phyloP scores from a whole-genome alignment of 2,888 invertebrate species.

The Pycnomerus fuliginosus region DNA sequence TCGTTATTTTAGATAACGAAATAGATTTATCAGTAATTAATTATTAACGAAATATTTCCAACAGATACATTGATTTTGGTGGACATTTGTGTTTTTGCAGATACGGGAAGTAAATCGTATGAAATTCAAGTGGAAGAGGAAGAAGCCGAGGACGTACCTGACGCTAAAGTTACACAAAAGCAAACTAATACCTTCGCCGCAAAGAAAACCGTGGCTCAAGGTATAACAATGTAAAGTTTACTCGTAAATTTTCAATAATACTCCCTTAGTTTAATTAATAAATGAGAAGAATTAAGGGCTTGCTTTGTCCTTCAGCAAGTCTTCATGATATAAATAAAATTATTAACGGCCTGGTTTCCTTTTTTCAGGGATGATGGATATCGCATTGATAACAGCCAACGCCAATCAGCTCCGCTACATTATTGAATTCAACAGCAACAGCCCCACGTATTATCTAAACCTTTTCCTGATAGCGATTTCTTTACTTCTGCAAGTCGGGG shows the following conservation, averaged over 20 bases:
- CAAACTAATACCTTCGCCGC: slow-evolving; percentile 54
- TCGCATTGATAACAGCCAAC: slow-evolving; percentile 69
- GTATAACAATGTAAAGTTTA: slow-evolving; percentile 30
- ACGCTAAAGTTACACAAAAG: slow-evolving; percentile 28
- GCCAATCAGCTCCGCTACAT: slow-evolving; percentile 69
- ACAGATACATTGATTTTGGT: no score
- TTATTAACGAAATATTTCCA: no score
- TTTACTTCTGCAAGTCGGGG: slow-evolving; percentile 63
- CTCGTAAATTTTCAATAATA: slow-evolving; percentile 10
- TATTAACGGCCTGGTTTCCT: no score
- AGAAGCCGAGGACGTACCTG: slow-evolving; percentile 20
- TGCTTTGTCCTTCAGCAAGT: no score
- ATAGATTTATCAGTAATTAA: no score
- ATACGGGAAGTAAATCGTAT: no score
- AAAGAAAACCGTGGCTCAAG: slow-evolving; percentile 62
- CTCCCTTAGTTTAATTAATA: slow-evolving; percentile 11
- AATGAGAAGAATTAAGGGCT: slow-evolving; percentile 7
- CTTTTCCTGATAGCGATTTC: slow-evolving; percentile 61
- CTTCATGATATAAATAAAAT: no score
- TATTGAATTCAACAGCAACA: slow-evolving; percentile 59
- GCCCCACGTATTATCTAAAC: slow-evolving; percentile 60
- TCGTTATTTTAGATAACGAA: no score
- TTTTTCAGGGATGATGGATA: slow-evolving; percentile 65
- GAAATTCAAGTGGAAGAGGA: slow-evolving; percentile 16
- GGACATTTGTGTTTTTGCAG: no score